These are phyloP conservation scores for Desmodus rotundus DNA, from an alignment of 2,113 vertebrate genomes.

Conservation along the genomic window DNA sequence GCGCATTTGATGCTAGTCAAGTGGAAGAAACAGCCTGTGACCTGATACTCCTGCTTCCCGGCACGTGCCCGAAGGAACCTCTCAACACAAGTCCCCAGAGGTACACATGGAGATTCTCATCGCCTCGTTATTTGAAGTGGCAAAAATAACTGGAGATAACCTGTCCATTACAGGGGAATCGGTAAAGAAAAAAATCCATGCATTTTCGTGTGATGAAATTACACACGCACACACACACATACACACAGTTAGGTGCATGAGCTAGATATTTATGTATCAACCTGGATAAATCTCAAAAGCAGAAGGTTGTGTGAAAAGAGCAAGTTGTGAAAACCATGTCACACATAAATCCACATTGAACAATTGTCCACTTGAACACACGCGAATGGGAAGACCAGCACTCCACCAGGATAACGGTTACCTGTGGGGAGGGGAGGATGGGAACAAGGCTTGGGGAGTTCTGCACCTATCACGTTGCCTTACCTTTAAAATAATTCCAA, in stretches of 20 bases:
- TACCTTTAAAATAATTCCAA: neutral
- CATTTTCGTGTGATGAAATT: constrained; percentile 21
- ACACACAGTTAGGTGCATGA: neutral
- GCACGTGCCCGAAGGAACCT: neutral
- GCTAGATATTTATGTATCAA: neutral
- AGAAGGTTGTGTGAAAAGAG: constrained; percentile 59
- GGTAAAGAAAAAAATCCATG: neutral
- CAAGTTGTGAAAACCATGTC: constrained; percentile 23
- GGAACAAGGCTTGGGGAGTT: neutral
- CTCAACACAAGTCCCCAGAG: neutral
- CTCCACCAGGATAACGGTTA: neutral
- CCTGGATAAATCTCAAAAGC: constrained; percentile 49
- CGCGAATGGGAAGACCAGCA: no score
- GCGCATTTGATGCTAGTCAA: neutral
- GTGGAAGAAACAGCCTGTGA: neutral
- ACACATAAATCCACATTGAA: constrained; percentile 1
- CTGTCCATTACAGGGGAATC: neutral
- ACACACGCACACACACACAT: no score
- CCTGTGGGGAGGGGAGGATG: neutral
- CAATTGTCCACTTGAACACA: neutral
- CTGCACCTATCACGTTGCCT: neutral
- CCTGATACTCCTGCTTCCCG: neutral
- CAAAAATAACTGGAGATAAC: neutral
- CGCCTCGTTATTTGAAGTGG: neutral
- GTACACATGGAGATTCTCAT: neutral